Evolutionary conservation across 2,113 vertebrate species (phyloP), one percentile per base, ranked within the genome.

Genomic region (Daboia siamensis): DNA sequence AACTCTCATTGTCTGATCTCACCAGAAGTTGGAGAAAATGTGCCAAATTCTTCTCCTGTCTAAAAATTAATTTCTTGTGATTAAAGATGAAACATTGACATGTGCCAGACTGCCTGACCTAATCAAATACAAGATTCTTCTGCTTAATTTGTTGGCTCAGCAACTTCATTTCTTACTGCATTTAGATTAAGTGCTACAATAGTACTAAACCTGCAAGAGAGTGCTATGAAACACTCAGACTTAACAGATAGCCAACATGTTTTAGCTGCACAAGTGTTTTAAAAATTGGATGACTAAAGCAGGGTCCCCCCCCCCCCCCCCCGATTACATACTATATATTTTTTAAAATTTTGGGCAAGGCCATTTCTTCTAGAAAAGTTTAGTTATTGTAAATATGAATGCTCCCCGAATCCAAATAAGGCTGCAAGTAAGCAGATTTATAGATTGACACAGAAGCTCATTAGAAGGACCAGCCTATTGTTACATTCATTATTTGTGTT

Each of bases 131-230:
- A 56, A 12, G 46, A 85, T 91, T 91, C 6, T 69, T 44, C 93
- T 90, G 91, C 74, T 94, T 90, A 87, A 90, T 33, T 91, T 90
- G 64, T 93, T 89, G 94, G 89, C 91, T 94, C 86, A 92, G 54
- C 69, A 91, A 74, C n/a, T 90, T 54, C 85, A 92, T 54, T 54
- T 94, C 87, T 94, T 95, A 89, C 10, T 29, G 85, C 26, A n/a
- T 17, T 51, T 59, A 93, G 17, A 69, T 89, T 29, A 15, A 80
- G 33, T 80, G 74, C 33, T 80, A 59, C 94, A 26, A 90, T 74
- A 88, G 51, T 54, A 90, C 59, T 20, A 94, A 57, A 56, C 55
- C 1, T 54, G 4, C 92, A 91, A 94, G 94, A 92, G 91, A 64
- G 29, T 46, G 86, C 29, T 90, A 51, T 29, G 26, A 87, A 52